Evolutionary conservation across 2,888 invertebrate species (phyloP), one percentile per base, ranked within the genome.

Genomic region (Callyntrura sp.): DNA sequence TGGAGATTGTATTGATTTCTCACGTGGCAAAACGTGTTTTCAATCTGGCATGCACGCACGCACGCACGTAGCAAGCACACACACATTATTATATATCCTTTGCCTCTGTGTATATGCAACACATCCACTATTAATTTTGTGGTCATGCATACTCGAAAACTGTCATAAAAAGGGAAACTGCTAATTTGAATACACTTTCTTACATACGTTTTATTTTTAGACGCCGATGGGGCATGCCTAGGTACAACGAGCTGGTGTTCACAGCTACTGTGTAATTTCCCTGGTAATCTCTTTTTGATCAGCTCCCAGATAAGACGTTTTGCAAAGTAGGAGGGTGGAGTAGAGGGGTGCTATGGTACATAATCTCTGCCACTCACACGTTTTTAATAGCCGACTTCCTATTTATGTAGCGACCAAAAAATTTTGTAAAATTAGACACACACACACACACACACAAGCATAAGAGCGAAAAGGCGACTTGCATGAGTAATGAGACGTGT

Each of bases 1-100:
- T 73, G 45, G 43, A 35, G n/a, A n/a, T n/a, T 35, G 57, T 60
- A 45, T 79, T 79, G 57, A 45, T 79, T 79, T 79, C n/a, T 79
- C 35, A 43, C 55, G 17, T 60, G 20, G 35, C 35, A 79, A 20
- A 45, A 73, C 76, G 25, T 76, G 51, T 48, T 73, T 73, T 73
- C 20, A 9, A 45, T 45, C 35, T 73, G 25, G 45, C 51, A 23
- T 28, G 25, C 25, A 51, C n/a, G 48, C 76, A 51, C 12, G 76
- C 76, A 76, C 76, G 25, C 51, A 51, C 25, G 11, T 51, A 51
- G n/a, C 14, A 51, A n/a, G 12, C 51, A 51, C 51, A 51, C 51
- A 20, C n/a, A n/a, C n/a, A n/a, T n/a, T n/a, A n/a, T 14, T 45
- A 20, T n/a, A 23, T 45, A 65, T n/a, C n/a, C n/a, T n/a, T n/a